phyloP scores from a whole-genome alignment of 1,140 invertebrate genomes.

The Trichonephila inaurata region DNA sequence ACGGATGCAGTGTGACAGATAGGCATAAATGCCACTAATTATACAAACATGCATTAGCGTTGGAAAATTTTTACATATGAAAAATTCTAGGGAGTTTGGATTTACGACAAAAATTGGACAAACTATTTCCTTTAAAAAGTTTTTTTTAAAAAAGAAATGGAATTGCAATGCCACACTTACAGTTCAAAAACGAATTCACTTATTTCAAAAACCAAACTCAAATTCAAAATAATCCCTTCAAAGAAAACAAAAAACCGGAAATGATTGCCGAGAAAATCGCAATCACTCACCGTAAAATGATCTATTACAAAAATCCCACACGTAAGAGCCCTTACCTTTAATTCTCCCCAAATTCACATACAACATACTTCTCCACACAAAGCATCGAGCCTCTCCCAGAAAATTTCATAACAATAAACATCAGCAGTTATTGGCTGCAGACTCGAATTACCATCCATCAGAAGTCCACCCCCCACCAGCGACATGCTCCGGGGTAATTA shows the following conservation, averaged over 20 bases:
- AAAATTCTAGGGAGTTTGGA: too few relatives aligned
- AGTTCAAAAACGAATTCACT: neutral
- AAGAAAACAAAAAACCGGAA: too few relatives aligned
- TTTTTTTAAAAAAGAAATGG: neutral
- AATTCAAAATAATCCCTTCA: neutral
- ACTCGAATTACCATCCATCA: slow-evolving; percentile 65
- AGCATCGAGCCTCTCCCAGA: neutral
- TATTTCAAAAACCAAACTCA: neutral
- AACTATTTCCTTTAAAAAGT: too few relatives aligned
- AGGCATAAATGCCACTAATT: too few relatives aligned
- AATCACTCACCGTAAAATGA: too few relatives aligned
- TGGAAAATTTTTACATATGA: too few relatives aligned
- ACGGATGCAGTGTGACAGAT: too few relatives aligned
- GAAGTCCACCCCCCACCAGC: neutral
- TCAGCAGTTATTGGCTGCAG: slow-evolving; percentile 43
- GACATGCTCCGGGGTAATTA: slow-evolving; percentile 61
- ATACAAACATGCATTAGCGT: too few relatives aligned
- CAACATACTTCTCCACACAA: neutral
- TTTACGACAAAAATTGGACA: too few relatives aligned
- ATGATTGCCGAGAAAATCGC: too few relatives aligned
- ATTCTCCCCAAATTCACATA: neutral
- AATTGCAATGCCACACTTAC: neutral
- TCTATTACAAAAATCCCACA: too few relatives aligned
- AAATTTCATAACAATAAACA: slow-evolving; percentile 66
- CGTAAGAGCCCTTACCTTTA: neutral